Base-by-base conservation (phyloP, 2,888 invertebrate genomes). In the Drosophila cognata region DNA sequence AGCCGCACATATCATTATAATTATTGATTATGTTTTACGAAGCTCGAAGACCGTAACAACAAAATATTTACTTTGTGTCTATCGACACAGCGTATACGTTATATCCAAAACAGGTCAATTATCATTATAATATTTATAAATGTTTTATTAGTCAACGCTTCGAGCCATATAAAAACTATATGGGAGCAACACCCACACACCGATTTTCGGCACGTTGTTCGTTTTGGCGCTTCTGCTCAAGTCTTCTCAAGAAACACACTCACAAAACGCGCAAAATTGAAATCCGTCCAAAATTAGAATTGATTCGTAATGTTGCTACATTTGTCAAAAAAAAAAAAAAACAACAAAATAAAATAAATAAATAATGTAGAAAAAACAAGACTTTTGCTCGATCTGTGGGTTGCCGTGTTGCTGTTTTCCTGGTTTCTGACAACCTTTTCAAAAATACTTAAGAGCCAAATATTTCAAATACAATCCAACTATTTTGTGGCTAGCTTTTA, bases 221-320 rank as follows among this genome's bases (percentile, higher is more conserved):
- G 33, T 52, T 69, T 75, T 74, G 77, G 71, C 71, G 74, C 77
- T 74, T 67, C 70, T 79, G 55, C 65, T 50, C 29, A 35, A 56
- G 56, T 57, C 74, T 72, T 55, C 48, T 46, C 63, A 46, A 46
- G 52, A 57, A n/a, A 31, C 31, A 68, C 36, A 55, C 16, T n/a
- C 50, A 71, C 33, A 43, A 65, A 66, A 60, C 56, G 31, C 53
- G 35, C 59, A 21, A 57, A 46, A 48, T 67, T 61, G 71, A 79
- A 71, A 72, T 61, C 63, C 69, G 71, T 77, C 85, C 83, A 90
- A 90, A 88, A 80, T 90, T 88, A 90, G 91, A 85, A 64, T 68
- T 72, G 81, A 88, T 89, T 88, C 88, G 82, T 88, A 90, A 90
- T 86, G 66, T 69, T 72, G 55, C 60, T 52, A 67, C 65, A 81